These are phyloP conservation scores for Patella ulyssiponensis DNA, from an alignment of 2,888 invertebrate species.

Conservation along the genomic window DNA sequence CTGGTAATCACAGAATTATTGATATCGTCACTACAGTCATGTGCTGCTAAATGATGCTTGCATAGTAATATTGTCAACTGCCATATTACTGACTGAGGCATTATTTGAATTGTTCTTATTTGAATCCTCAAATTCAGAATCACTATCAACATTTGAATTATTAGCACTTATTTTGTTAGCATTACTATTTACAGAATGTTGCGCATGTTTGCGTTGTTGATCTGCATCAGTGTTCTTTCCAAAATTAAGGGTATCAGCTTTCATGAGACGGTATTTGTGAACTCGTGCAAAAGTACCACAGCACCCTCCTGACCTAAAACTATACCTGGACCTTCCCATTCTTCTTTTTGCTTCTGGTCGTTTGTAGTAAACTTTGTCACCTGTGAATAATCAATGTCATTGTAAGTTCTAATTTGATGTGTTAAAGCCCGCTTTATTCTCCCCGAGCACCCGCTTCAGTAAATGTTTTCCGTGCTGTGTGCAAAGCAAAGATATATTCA, in stretches of 20 bases:
- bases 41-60: too few species aligned
- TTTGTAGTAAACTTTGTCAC: slow-evolving; percentile 27
- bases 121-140: too few species aligned
- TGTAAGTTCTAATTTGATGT: slow-evolving; percentile 16
- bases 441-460: slow-evolving; percentile 20
- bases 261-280: neutral
- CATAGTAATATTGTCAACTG: too few species aligned
- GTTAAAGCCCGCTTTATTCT: slow-evolving; percentile 17
- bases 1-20: too few species aligned
- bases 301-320: slow-evolving; percentile 20
- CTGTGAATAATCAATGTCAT: slow-evolving; percentile 1
- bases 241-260: too few species aligned
- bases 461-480: slow-evolving; percentile 14
- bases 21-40: too few species aligned
- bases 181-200: too few species aligned
- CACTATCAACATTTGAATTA: too few species aligned
- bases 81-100: too few species aligned
- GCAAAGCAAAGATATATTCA: slow-evolving; percentile 13
- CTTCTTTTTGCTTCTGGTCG: slow-evolving; percentile 16
- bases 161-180: too few species aligned
- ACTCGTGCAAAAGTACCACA: slow-evolving; percentile 23
- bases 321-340: slow-evolving; percentile 18
- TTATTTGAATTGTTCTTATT: too few species aligned
- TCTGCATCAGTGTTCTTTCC: neutral
- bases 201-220: neutral